Evolutionary conservation across 2,888 invertebrate species (phyloP), one percentile per base, ranked within the genome.

Genomic region (Notocelia uddmanniana): DNA sequence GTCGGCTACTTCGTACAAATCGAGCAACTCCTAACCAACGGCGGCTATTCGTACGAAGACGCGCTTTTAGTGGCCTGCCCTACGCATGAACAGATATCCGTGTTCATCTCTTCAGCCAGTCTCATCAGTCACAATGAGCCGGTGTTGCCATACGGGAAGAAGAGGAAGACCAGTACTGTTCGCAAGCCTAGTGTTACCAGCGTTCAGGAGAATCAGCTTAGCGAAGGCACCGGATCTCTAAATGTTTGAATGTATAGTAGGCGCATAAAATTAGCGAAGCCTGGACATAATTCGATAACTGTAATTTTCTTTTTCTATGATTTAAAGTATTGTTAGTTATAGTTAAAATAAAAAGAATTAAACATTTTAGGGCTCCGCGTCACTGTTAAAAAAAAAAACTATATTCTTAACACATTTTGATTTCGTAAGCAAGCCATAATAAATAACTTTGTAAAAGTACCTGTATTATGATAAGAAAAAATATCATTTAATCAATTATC

Each of bases 31-130:
- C 90, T 99, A 13, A 89, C 95, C 1, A 94, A 94, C 74, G 96
- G 96, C 34, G 96, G 97, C 64, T 99, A 98, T 85, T 95, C 95
- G 0, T 94, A 96, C 37, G 99, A 99, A 83, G 97, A 98, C 80
- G 94, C 95, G 70, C 94, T 97, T 68, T 95, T 98, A 66, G 97
- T 98, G 5, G 98, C 96, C 11, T 98, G 98, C 83, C 99, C 99
- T 0, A 96, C 98, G 1, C 96, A 97, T 2, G 99, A 99, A 84
- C 99, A 99, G 92, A 96, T 99, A 13, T 97, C 97, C n/a, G 95
- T 98, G 50, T 95, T 98, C 80, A 94, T 98, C 73, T 97, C 97
- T 11, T 97, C 97, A 1, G 96, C 97, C 1, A 97, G 96, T 73
- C 94, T 97, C 54, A 93, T 95, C 66, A 94, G 94, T 23, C 94